Base-by-base conservation (phyloP, 2,113 vertebrate species). In the Cryptomyrus ogoouensis region DNA sequence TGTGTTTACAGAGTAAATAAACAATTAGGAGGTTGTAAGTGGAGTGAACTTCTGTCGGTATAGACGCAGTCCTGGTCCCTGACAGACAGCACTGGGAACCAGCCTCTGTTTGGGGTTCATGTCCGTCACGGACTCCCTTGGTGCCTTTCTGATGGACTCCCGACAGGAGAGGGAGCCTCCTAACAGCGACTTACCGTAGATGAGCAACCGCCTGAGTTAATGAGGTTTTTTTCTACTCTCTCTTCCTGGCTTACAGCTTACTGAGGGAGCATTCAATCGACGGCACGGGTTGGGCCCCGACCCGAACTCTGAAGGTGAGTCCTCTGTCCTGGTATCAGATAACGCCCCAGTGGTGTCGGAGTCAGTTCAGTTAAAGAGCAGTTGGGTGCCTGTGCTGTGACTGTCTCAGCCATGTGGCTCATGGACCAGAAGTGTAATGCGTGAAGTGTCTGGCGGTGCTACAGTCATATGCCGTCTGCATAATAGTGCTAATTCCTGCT, bases 211-310 rank as follows among this genome's bases (percentile, higher is more conserved):
- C 62, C n/a, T 27, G 58, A 50, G n/a, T 62, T n/a, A 35, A n/a
- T 24, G 52, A 56, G 35, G 0, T 27, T 19, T 44, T n/a, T 42
- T 49, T 10, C 62, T 83, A 7, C 10, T 42, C 9, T 49, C 21
- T 21, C 2, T 13, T 6, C 13, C 74, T 89, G 47, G 90, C 31
- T 47, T 39, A 46, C 95, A 99, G 98, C 94, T 96, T 99, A 93
- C 96, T 99, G 96, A 95, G 98, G 91, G 98, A 99, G 92, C 98
- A 99, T 91, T 99, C 98, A 24, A 99, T 99, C 83, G 98, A 99
- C 85, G 98, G 98, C 91, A 99, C 98, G 87, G 98, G 98, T 93
- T 99, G 98, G 98, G 98, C 98, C 85, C 98, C 98, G 74, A 99
- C 98, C 5, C 96, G 98, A 94, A 98, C 98, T 0, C 94, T 99